Percentiles rank a stretch among this genome's conserved stretches.
Evolutionary conservation across 2,888 invertebrate genomes (phyloP).

Genomic region (Apotomis betuletana): DNA sequence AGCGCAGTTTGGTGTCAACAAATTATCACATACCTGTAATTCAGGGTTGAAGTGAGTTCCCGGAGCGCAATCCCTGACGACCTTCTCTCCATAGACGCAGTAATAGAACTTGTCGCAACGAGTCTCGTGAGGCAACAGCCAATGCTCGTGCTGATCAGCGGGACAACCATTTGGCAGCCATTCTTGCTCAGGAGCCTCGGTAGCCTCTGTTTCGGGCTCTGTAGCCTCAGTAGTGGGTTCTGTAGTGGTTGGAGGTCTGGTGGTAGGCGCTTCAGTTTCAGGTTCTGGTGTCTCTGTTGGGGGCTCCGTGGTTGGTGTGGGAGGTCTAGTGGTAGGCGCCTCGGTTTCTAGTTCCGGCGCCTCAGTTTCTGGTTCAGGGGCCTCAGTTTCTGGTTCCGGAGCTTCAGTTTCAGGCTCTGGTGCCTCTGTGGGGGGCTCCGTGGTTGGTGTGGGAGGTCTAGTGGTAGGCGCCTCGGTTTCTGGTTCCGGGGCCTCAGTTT

Average conservation of each 20-base stretch:
- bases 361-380: background rate
- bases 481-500: too few species aligned
- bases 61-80: constrained; percentile 47
- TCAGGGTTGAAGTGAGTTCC: constrained; percentile 51
- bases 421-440: background rate
- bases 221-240: background rate
- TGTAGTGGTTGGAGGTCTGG: background rate
- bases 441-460: background rate
- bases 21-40: constrained; percentile 46
- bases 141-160: constrained; percentile 48
- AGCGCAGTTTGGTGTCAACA: too few species aligned
- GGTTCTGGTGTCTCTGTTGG: constrained; percentile 3
- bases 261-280: constrained; percentile 33
- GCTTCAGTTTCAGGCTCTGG: too few species aligned
- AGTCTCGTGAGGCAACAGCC: constrained; percentile 53
- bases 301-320: background rate
- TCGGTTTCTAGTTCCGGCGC: constrained; percentile 24
- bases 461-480: too few species aligned
- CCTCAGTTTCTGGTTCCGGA: too few species aligned
- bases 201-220: constrained; percentile 25
- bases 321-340: background rate
- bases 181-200: constrained; percentile 30
- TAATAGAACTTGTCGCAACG: constrained; percentile 56
- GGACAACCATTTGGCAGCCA: constrained; percentile 53
- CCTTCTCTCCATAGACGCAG: constrained; percentile 54